Conservation (phyloP, 2,113 vertebrate species). For the Ia io region DNA sequence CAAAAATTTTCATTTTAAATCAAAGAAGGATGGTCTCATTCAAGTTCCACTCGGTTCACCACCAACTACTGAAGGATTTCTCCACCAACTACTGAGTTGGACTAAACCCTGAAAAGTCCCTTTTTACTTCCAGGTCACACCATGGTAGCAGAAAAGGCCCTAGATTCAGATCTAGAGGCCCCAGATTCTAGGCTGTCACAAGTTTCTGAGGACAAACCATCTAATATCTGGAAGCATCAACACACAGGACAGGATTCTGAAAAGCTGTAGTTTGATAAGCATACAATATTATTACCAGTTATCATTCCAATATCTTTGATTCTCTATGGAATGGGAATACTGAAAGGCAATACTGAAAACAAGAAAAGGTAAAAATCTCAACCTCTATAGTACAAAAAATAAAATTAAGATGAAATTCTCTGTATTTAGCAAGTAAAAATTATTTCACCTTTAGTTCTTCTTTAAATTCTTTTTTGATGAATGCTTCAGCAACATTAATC, state of each 20-base stretch:
- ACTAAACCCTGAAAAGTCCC: background rate
- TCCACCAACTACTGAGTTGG: background rate
- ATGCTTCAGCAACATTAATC: conserved; percentile 77
- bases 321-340: background rate
- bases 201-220: background rate
- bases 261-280: background rate
- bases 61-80: background rate
- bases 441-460: conserved; percentile 87
- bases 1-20: conserved; percentile 26
- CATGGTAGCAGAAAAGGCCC: background rate
- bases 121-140: background rate
- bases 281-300: background rate
- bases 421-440: conserved; percentile 23
- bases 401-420: background rate
- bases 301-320: background rate
- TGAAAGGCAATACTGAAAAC: background rate
- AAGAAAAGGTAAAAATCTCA: background rate
- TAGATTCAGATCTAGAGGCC: background rate
- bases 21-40: background rate
- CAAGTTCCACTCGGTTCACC: fast-evolving
- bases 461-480: conserved; percentile 82
- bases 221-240: background rate
- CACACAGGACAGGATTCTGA: background rate
- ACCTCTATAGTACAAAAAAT: background rate
- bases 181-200: background rate